A percentile compares a stretch with the other conserved stretches of the same genome.
Conservation (phyloP, 2,797 vertebrate species). For the Lepilemur ruficaudatus region DNA sequence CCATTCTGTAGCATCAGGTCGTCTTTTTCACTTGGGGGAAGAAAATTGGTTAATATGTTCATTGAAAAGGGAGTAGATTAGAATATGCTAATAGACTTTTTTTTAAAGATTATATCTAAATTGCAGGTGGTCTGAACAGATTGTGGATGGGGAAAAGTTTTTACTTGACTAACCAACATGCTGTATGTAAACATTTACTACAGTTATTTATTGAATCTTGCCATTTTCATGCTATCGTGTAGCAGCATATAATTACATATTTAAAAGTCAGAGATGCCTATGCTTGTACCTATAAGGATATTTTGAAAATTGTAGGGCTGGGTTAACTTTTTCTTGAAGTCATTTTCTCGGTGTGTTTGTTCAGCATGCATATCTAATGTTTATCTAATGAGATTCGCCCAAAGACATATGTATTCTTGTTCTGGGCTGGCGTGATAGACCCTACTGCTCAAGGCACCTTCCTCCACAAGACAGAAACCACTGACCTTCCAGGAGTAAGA, state of each 20-base stretch:
- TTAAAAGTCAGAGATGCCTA: background rate
- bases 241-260: background rate
- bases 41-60: slow-evolving; percentile 36
- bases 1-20: background rate
- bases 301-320: background rate
- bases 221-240: background rate
- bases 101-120: background rate
- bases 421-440: background rate
- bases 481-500: background rate
- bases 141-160: slow-evolving; percentile 11
- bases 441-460: background rate
- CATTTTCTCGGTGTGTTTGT: background rate
- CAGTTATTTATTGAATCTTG: slow-evolving; percentile 10
- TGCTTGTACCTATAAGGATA: background rate
- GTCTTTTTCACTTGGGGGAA: slow-evolving; percentile 28
- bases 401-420: background rate
- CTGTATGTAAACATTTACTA: slow-evolving; percentile 47
- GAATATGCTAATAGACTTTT: slow-evolving; percentile 41
- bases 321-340: background rate
- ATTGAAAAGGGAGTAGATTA: background rate
- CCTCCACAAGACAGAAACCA: background rate
- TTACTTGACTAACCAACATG: slow-evolving; percentile 33
- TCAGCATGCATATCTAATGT: background rate
- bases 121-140: slow-evolving; percentile 53
- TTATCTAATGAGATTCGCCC: background rate